phyloP scores from a whole-genome alignment of 2,797 vertebrate species.

The Kryptolebias ocellatus region DNA sequence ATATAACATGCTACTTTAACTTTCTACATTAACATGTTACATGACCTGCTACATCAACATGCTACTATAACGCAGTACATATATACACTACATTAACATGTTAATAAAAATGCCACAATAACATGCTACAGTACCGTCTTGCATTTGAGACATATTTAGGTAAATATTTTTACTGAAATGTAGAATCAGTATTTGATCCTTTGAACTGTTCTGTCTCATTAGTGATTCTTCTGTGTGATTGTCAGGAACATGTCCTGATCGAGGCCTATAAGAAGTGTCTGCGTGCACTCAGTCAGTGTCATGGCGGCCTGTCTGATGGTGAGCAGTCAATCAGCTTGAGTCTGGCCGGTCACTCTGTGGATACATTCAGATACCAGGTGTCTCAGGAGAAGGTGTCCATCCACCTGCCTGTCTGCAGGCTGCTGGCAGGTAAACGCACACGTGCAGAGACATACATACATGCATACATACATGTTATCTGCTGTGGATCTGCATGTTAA shows the following conservation, averaged over 20 bases:
- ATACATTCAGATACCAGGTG: slow-evolving; percentile 95
- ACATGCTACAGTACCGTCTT: too few relatives aligned
- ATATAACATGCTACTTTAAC: too few relatives aligned
- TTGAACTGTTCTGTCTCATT: background rate
- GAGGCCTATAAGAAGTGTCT: slow-evolving; percentile 95
- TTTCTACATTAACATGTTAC: too few relatives aligned
- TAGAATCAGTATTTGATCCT: background rate
- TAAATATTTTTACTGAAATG: too few relatives aligned
- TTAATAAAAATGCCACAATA: too few relatives aligned
- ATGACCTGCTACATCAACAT: too few relatives aligned
- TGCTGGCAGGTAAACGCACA: slow-evolving; percentile 88
- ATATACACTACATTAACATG: too few relatives aligned
- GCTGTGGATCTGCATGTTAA: background rate
- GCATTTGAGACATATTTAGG: too few relatives aligned
- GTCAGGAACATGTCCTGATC: slow-evolving; percentile 90
- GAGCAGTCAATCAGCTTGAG: slow-evolving; percentile 93
- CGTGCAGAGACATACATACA: background rate
- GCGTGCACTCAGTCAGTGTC: slow-evolving; percentile 87
- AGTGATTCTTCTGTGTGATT: slow-evolving; percentile 16
- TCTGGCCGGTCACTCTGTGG: slow-evolving; percentile 92
- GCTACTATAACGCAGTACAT: too few relatives aligned
- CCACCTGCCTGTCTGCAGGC: slow-evolving; percentile 93
- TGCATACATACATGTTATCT: background rate
- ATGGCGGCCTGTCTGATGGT: slow-evolving; percentile 90
- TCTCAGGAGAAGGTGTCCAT: slow-evolving; percentile 98